Percentiles rank a stretch among this genome's conserved stretches.
Conservation (phyloP, 1,140 invertebrate species). For the Gonioctena quinquepunctata region DNA sequence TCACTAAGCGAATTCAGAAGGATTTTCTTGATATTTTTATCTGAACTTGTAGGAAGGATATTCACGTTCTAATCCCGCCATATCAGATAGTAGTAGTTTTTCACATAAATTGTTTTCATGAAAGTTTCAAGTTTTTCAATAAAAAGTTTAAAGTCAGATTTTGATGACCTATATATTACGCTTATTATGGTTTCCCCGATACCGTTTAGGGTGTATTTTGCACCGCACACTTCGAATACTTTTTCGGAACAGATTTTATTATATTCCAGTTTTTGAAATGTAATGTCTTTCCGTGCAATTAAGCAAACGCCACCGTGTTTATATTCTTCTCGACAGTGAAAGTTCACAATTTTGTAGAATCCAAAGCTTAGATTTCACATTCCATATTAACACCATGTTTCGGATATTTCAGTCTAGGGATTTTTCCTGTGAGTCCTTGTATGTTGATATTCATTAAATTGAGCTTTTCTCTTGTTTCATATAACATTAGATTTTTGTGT, state of each 20-base stretch:
- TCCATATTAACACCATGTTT: not conserved
- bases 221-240: not conserved
- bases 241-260: not conserved
- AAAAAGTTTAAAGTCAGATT: not conserved
- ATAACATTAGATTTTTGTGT: too few relatives aligned
- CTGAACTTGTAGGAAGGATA: not conserved
- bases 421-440: not conserved
- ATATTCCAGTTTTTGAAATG: slow-evolving; percentile 6
- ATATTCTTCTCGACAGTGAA: not conserved
- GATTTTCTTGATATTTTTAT: not conserved
- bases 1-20: not conserved
- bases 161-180: not conserved
- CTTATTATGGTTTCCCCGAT: not conserved
- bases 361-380: slow-evolving; percentile 1
- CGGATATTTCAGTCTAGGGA: not conserved
- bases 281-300: not conserved
- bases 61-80: not conserved
- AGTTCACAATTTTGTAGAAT: slow-evolving; percentile 1
- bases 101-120: not conserved
- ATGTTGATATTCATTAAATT: not conserved
- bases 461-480: too few relatives aligned
- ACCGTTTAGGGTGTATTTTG: not conserved
- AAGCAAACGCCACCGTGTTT: not conserved
- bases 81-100: not conserved
- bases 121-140: not conserved